These are phyloP conservation scores for Ictidomys tridecemlineatus DNA, from an alignment of 2,113 vertebrate species.

Conservation along the genomic window DNA sequence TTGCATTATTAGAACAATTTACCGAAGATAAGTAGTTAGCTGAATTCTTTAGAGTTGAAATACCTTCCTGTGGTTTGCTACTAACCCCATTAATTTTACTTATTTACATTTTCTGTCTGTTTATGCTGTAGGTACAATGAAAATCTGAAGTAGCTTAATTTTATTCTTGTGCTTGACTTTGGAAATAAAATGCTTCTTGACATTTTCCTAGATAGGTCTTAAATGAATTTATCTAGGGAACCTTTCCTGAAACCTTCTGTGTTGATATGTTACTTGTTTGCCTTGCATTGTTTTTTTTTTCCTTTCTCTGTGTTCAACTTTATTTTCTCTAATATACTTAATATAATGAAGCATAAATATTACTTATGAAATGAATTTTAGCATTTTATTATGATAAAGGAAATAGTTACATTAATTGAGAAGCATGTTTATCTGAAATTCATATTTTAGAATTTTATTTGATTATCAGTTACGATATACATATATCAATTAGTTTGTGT, in stretches of 20 bases:
- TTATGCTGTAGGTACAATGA: not conserved
- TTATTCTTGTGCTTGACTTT: not conserved
- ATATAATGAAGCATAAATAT: constrained; percentile 2
- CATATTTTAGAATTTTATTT: constrained; percentile 45
- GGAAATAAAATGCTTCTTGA: constrained; percentile 25
- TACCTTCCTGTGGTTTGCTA: not conserved
- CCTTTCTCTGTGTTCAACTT: not conserved
- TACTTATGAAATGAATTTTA: constrained; percentile 36
- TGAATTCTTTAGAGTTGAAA: not conserved
- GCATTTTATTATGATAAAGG: constrained; percentile 35
- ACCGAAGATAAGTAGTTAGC: not conserved
- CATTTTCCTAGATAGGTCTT: not conserved
- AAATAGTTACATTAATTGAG: constrained; percentile 15
- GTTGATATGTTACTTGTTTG: not conserved
- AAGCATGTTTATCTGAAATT: not conserved
- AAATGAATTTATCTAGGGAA: not conserved
- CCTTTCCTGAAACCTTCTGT: constrained; percentile 4
- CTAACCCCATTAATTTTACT: not conserved
- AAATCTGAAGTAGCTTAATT: constrained; percentile 41
- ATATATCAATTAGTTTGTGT: not conserved
- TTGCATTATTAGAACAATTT: not conserved
- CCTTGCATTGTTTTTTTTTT: not conserved
- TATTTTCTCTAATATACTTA: constrained; percentile 40
- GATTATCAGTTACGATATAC: not conserved
- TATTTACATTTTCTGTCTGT: not conserved